Evolutionary conservation across 2,888 invertebrate genomes (phyloP), one percentile per base, ranked within the genome.

Genomic region (Drosophila borborema): DNA sequence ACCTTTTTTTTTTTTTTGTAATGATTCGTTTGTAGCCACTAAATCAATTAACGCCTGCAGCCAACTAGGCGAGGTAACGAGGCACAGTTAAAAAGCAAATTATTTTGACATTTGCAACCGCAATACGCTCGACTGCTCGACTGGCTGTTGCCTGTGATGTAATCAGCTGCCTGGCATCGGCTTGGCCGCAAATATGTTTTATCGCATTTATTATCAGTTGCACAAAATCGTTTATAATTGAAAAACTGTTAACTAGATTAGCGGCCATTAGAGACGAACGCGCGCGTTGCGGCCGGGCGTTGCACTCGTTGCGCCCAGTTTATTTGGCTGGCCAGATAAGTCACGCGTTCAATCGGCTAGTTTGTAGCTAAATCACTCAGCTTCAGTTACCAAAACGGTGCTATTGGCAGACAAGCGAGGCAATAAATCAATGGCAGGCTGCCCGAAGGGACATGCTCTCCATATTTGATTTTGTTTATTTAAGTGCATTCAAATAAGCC

Each of bases 211-310:
- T 83, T 87, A 87, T 87, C 89, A 89, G 89, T 76, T 73, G 74
- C 87, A 80, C 77, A 74, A 89, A 89, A 87, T 87, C 86, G 83
- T 78, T 74, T 80, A 89, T 87, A 87, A 87, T 87, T 89, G 89
- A 87, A 87, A 89, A 87, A 87, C 86, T 87, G 89, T 89, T 87
- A 87, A 89, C 86, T 87, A 87, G 86, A 87, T 87, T 87, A 89
- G 80, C 77, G 74, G 72, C 81, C 85, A 89, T 86, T 88, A 86
- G 74, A 80, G 86, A 81, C 83, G 72, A 81, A 77, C 83, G 72
- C 80, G 74, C 74, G 76, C 81, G 74, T 64, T 79, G 71, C 31
- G 38, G 41, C 64, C 77, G 67, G 70, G 76, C 73, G 63, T 72
- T 80, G 63, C 67, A 65, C 64, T 68, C 79, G 63, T 16, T 38